These are phyloP conservation scores for Monodelphis domestica DNA, from an alignment of 2,797 vertebrate species.

Conservation along the genomic window DNA sequence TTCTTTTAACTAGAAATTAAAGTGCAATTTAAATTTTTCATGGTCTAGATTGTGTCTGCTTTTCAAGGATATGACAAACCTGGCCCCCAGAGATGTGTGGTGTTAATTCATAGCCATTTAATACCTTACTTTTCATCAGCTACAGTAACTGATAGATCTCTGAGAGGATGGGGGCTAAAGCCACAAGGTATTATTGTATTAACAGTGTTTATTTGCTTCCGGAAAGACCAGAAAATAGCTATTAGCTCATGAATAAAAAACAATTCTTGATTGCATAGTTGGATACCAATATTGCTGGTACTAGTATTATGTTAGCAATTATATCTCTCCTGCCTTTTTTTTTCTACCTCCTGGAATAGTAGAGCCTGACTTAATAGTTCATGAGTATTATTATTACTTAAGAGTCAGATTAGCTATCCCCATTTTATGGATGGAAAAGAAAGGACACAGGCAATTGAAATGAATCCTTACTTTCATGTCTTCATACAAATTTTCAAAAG, in stretches of 20 bases:
- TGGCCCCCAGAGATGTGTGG: slow-evolving; percentile 68
- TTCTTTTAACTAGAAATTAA: slow-evolving; percentile 84
- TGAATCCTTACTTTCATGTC: not conserved
- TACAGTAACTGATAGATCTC: slow-evolving; percentile 53
- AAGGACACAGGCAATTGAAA: not conserved
- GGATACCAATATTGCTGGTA: not conserved
- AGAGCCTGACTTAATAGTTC: not conserved
- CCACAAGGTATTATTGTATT: slow-evolving; percentile 42
- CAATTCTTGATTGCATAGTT: not conserved
- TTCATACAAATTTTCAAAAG: not conserved
- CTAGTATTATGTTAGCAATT: not conserved
- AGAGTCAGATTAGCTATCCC: not conserved
- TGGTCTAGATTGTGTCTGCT: slow-evolving; percentile 76
- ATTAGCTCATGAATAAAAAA: slow-evolving; percentile 21
- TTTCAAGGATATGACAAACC: slow-evolving; percentile 78
- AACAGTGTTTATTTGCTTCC: slow-evolving; percentile 62
- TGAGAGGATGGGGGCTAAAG: not conserved
- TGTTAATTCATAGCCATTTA: slow-evolving; percentile 77
- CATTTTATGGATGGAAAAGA: not conserved
- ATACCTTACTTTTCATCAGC: slow-evolving; percentile 75
- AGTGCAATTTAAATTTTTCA: slow-evolving; percentile 84
- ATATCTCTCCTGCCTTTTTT: not conserved
- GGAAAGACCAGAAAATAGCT: slow-evolving; percentile 53
- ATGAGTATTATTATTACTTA: not conserved
- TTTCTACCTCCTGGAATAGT: not conserved